A percentile compares a stretch with the other conserved stretches of the same genome.
Conservation (phyloP, 2,888 invertebrate genomes). For the Siphonodentalium dalli region DNA sequence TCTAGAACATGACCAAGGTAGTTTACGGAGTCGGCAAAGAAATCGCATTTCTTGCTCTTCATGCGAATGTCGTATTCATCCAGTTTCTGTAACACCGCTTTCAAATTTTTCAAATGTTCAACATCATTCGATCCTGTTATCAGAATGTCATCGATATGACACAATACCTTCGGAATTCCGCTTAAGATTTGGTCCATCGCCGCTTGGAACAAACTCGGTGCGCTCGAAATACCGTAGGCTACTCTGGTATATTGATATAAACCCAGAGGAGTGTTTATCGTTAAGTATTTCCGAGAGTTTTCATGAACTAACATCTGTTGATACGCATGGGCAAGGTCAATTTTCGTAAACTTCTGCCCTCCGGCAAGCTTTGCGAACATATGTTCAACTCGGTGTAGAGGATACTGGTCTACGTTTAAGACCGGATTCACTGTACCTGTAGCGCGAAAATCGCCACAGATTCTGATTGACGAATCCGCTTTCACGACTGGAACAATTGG, state of each 20-base stretch:
- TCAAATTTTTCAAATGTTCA: conserved; percentile 11
- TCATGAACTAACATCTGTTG: conserved; percentile 21
- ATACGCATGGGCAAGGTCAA: conserved; percentile 30
- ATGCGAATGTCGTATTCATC: conserved; percentile 11
- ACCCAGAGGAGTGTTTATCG: conserved; percentile 30
- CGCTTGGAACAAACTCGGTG: conserved; percentile 28
- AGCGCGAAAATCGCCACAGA: conserved; percentile 33
- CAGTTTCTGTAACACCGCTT: conserved; percentile 16
- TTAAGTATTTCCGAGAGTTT: conserved; percentile 22
- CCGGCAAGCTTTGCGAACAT: conserved; percentile 26
- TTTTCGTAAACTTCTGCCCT: conserved; percentile 28
- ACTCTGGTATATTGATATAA: conserved; percentile 21
- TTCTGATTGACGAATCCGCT: conserved; percentile 16
- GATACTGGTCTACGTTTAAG: no score
- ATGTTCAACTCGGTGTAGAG: no score
- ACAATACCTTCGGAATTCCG: no score
- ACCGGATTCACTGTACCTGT: conserved; percentile 31
- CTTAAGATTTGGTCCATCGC: conserved; percentile 25
- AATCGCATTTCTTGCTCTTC: not conserved
- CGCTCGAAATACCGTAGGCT: conserved; percentile 23
- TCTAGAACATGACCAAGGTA: conserved; percentile 10
- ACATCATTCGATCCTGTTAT: conserved; percentile 19
- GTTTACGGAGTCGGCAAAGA: not conserved
- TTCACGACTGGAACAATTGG: conserved; percentile 33
- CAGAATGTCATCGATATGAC: no score